Percentiles rank a stretch among this genome's conserved stretches.
Conservation (phyloP, 2,888 invertebrate genomes). For the Eremobia ochroleuca region DNA sequence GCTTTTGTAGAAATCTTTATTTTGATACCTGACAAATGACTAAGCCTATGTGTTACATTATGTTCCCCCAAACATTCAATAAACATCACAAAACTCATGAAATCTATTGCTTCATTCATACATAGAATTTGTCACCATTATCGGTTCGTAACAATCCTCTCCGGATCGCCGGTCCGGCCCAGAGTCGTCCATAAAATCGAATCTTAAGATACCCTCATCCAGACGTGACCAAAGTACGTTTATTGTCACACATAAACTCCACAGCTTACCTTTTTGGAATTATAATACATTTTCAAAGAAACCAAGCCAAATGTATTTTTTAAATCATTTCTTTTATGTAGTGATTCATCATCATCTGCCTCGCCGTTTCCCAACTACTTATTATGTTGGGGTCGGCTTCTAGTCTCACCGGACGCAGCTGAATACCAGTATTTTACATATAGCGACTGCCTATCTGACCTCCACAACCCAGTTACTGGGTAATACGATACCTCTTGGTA, state of each 20-base stretch:
- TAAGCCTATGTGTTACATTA: too few relatives aligned
- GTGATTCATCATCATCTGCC: neutral
- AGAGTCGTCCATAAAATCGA: constrained; percentile 54
- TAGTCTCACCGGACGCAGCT: too few relatives aligned
- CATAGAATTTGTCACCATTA: constrained; percentile 27
- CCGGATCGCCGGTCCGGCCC: constrained; percentile 18
- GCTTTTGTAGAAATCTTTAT: neutral
- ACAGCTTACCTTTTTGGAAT: constrained; percentile 44
- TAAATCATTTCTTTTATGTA: too few relatives aligned
- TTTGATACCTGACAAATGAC: neutral
- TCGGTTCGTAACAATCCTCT: constrained; percentile 18
- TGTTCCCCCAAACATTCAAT: neutral
- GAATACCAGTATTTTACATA: neutral
- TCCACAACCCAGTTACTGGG: too few relatives aligned
- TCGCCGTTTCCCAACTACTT: too few relatives aligned
- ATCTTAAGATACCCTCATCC: constrained; percentile 56
- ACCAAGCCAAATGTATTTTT: neutral
- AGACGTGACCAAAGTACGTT: constrained; percentile 61
- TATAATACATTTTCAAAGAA: constrained; percentile 26
- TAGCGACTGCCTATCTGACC: too few relatives aligned
- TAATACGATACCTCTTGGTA: too few relatives aligned
- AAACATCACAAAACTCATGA: constrained; percentile 8
- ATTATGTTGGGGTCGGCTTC: too few relatives aligned
- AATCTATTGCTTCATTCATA: neutral
- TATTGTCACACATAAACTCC: constrained; percentile 55